Conservation (phyloP, 37 sponge, comb jelly and placozoan species). For the Bolinopsis microptera region DNA sequence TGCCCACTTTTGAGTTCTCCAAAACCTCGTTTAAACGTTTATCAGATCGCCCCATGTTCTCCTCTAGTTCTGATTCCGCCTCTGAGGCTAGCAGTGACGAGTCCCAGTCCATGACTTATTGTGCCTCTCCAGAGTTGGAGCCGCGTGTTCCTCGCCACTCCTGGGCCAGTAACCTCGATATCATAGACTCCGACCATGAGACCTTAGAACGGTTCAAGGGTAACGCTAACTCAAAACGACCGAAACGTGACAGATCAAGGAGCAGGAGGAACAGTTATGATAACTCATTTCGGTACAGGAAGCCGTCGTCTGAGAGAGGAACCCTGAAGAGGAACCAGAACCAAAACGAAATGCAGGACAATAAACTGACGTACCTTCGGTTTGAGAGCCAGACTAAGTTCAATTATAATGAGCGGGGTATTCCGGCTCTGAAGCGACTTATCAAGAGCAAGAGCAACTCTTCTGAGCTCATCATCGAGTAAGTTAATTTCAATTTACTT, state of each 20-base stretch:
- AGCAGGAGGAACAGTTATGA: conserved; percentile 8
- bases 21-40: not conserved
- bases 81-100: not conserved
- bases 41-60: conserved; percentile 3
- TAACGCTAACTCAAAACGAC: not conserved
- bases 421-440: not conserved
- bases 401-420: not conserved
- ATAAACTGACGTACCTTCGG: not conserved
- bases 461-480: not conserved
- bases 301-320: not conserved
- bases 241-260: not conserved
- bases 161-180: conserved; percentile 20
- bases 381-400: not conserved
- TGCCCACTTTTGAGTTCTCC: conserved; percentile 56
- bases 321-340: not conserved
- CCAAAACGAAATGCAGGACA: not conserved
- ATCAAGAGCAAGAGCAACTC: not conserved
- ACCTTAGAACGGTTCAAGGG: not conserved
- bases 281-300: not conserved
- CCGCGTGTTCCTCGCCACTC: not conserved
- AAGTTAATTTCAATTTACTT: not conserved
- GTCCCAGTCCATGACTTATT: not conserved
- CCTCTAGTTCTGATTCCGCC: not conserved
- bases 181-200: not conserved
- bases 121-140: not conserved